Base-by-base conservation (phyloP, 2,113 vertebrate species). In the Chloropsis hardwickii region DNA sequence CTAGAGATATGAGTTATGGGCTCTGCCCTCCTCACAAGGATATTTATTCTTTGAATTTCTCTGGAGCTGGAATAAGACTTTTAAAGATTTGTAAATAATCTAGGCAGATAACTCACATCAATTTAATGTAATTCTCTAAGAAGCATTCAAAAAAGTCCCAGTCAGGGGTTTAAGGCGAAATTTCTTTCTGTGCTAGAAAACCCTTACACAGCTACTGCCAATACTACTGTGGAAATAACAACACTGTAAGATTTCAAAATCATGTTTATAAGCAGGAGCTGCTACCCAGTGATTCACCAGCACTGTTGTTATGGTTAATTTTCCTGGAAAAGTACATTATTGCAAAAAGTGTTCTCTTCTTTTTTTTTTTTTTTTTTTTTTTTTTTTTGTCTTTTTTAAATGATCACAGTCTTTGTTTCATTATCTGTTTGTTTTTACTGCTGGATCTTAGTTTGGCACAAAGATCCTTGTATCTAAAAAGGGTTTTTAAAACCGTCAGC, bases 381-480 rank as follows among this genome's bases (percentile, higher is more conserved):
- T 37, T 29, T 51, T 27, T 66, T 6, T 35, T n/a, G 28, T 37
- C 21, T 50, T 33, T 56, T 71, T 84, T 87, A 17, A 19, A 66
- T 76, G 84, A 90, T 85, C 85, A 62, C 25, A 28, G 65, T 88
- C 88, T 97, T 96, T 89, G 91, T 94, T 94, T 93, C 83, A 69
- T 80, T 88, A 76, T 91, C 89, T 93, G 86, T 86, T 89, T 97
- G 80, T 94, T 98, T 98, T 94, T 86, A 54, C 77, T 97, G 45
- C 60, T 92, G 64, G 62, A 67, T 95, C 44, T 67, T 73, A 88
- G 42, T 80, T 90, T 95, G 90, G 95, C 90, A 60, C 31, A 78
- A 51, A 86, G 39, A 67, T 44, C 64, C 72, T 88, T 67, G 67
- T 58, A 94, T 93, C 76, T 94, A 58, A 79, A 94, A 69, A 73